A percentile compares a stretch with the other conserved stretches of the same genome.
Conservation (phyloP, 2,797 vertebrate genomes). For the Phataginus tetradactyla region DNA sequence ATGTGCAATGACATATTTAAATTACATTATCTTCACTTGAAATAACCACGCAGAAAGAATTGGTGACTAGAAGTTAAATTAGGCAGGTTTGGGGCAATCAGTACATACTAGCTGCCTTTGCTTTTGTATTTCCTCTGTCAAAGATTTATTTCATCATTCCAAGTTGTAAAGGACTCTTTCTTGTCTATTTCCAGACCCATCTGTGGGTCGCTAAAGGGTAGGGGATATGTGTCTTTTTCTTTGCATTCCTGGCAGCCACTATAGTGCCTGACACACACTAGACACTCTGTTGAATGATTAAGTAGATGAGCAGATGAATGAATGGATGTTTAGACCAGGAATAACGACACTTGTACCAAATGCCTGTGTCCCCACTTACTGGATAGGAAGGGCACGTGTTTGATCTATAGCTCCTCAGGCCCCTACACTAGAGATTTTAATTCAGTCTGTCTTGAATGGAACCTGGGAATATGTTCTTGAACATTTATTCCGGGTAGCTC, state of each 20-base stretch:
- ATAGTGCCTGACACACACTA: not conserved
- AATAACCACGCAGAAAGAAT: not conserved
- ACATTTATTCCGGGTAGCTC: not conserved
- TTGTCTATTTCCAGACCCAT: not conserved
- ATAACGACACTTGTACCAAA: not conserved
- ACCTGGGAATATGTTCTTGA: not conserved
- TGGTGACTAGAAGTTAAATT: not conserved
- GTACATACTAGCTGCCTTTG: not conserved
- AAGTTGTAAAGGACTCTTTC: not conserved
- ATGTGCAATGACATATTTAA: constrained; percentile 2
- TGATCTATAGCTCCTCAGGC: not conserved
- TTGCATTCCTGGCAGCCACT: not conserved
- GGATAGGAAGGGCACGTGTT: not conserved
- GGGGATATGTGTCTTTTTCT: not conserved
- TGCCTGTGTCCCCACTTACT: not conserved
- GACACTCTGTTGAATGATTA: not conserved
- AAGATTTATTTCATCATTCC: not conserved
- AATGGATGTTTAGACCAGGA: not conserved
- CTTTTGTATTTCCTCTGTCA: not conserved
- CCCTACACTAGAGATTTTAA: not conserved
- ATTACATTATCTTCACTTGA: not conserved
- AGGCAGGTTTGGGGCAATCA: not conserved
- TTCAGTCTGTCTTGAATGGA: not conserved
- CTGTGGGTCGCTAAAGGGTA: not conserved
- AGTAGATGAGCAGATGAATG: not conserved